Conservation (phyloP, 2,797 vertebrate species). For the Vipera ursinii region DNA sequence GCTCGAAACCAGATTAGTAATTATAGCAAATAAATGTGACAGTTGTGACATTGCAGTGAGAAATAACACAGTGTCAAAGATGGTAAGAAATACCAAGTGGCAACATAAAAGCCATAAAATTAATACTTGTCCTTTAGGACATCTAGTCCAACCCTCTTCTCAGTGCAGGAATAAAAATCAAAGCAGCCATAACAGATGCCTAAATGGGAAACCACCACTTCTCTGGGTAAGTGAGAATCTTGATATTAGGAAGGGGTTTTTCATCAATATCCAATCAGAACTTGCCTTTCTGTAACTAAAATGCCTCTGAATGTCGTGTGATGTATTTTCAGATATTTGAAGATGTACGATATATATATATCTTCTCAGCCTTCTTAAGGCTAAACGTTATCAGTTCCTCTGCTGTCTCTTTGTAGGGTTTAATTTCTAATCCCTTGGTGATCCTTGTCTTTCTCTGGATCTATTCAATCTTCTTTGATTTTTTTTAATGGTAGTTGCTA, state of each 20-base stretch:
- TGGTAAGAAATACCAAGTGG: neutral
- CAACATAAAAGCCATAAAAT: neutral
- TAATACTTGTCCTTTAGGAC: neutral
- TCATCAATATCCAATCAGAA: neutral
- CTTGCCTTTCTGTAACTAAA: neutral
- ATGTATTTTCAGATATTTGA: neutral
- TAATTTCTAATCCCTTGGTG: neutral
- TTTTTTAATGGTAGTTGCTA: neutral
- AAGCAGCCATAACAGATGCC: neutral
- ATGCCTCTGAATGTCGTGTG: neutral
- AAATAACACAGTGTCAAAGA: neutral
- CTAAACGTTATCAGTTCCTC: neutral
- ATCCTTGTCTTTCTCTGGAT: neutral
- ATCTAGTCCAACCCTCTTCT: neutral
- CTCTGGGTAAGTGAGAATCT: neutral
- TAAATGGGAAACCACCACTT: neutral
- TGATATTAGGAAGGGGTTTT: neutral
- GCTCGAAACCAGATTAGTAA: neutral
- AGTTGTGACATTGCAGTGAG: constrained; percentile 13
- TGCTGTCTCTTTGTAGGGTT: neutral
- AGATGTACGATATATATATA: neutral
- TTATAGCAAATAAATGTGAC: neutral
- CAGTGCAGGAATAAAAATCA: neutral
- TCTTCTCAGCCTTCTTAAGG: neutral
- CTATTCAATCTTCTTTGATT: neutral